A percentile compares a stretch with the other conserved stretches of the same genome.
phyloP scores from a whole-genome alignment of 2,888 invertebrate genomes.

The Aspidiotus rigidus region DNA sequence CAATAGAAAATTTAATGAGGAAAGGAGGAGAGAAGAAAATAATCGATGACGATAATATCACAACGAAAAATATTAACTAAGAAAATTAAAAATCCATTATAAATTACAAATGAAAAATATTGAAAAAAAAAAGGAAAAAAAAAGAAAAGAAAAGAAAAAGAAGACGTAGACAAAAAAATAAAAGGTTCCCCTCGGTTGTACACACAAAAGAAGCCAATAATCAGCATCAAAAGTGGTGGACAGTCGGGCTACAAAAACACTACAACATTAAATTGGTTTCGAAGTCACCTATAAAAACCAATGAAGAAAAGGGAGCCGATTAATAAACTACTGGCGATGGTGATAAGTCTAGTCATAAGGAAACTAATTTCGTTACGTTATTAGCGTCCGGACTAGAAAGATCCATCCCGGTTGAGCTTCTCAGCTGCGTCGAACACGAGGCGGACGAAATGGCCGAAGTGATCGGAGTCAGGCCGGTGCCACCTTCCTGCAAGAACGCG shows the following conservation, averaged over 20 bases:
- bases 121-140: conserved; percentile 1
- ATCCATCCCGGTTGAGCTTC: conserved; percentile 45
- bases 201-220: no score
- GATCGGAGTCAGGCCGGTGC: conserved; percentile 83
- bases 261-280: conserved; percentile 1
- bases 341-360: conserved; percentile 54
- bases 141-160: conserved; percentile 12
- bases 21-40: background rate
- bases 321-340: background rate
- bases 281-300: no score
- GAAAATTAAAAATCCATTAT: background rate
- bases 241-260: background rate
- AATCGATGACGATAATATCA: conserved; percentile 21
- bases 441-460: conserved; percentile 54
- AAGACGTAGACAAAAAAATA: conserved; percentile 6
- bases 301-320: no score
- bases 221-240: no score
- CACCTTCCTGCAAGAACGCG: conserved; percentile 76
- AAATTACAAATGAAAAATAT: background rate
- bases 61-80: background rate
- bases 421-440: conserved; percentile 28
- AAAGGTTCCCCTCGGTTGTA: background rate
- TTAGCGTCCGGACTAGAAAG: conserved; percentile 62
- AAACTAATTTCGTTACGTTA: conserved; percentile 59
- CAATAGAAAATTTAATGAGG: conserved; percentile 15